phyloP scores from a whole-genome alignment of 2,113 vertebrate species.

The Lichenostomus cassidix region DNA sequence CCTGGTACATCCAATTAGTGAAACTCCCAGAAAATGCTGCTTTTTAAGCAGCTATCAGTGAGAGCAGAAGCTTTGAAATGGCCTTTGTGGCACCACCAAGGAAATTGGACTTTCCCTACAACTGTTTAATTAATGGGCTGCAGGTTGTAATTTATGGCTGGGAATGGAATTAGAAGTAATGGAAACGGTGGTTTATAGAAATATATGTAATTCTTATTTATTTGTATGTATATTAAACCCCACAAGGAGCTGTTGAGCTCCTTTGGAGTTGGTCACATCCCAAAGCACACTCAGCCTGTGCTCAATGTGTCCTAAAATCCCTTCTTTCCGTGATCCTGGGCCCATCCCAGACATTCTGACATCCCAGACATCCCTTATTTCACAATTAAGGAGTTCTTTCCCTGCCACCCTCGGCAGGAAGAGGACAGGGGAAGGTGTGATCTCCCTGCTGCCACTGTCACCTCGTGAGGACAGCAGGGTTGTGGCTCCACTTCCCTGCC shows the following conservation, averaged over 20 bases:
- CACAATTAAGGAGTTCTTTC: accelerated
- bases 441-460: not conserved
- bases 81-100: not conserved
- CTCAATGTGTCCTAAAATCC: not conserved
- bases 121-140: conserved; percentile 26
- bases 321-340: not conserved
- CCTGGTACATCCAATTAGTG: not conserved
- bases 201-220: not conserved
- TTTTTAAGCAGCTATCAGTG: not conserved
- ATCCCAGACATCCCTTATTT: not conserved
- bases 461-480: accelerated
- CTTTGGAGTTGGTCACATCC: not conserved
- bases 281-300: not conserved
- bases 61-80: conserved; percentile 20
- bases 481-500: accelerated
- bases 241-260: not conserved
- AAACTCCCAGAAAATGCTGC: not conserved
- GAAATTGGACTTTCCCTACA: not conserved
- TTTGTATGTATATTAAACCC: not conserved
- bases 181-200: not conserved
- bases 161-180: not conserved
- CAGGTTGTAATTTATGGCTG: not conserved
- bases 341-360: not conserved
- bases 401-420: not conserved
- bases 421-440: accelerated